Base-by-base conservation (phyloP, 2,888 invertebrate species). In the Stenotaenia linearis region DNA sequence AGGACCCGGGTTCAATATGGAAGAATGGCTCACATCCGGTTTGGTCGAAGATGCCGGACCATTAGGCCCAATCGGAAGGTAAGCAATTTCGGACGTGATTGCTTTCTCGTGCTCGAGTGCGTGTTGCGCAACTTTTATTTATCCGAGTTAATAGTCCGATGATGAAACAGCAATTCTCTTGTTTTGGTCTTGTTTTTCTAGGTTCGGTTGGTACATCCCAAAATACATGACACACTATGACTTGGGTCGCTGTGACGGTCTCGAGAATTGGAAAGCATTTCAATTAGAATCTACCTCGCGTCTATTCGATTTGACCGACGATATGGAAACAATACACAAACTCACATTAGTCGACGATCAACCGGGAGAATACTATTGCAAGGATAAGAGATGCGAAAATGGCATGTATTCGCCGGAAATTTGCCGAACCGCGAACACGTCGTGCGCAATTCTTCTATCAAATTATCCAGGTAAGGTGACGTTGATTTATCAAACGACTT, bases 401-500 rank as follows among this genome's bases (percentile, higher is more conserved):
- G 90, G 91, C 80, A 88, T 90, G 83, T 91, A 88, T 84, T 87
- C 88, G n/a, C 91, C 92, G 0, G 83, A 86, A 5, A 87, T 88
- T 83, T 92, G 92, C 84, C 81, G 83, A 32, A 28, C 76, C 6
- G 7, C 23, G 28, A 79, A 80, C 2, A 78, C 80, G 0, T 79
- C 80, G 6, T 89, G 88, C 83, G 88, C 88, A 6, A 84, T 87
- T 1, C 85, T 89, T 21, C 83, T 89, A 37, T 85, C 88, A 5
- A 85, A 86, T 79, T 86, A 86, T 82, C 85, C 86, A 83, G 87
- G 88, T 88, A 84, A 28, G 32, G 10, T 1, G 18, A 10, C 9
- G 28, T n/a, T n/a, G n/a, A n/a, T n/a, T n/a, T n/a, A n/a, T n/a
- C 15, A 32, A 30, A 74, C 32, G 5, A n/a, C 15, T 35, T 75